Conservation (phyloP, 2,113 vertebrate genomes). For the Myotis davidii region DNA sequence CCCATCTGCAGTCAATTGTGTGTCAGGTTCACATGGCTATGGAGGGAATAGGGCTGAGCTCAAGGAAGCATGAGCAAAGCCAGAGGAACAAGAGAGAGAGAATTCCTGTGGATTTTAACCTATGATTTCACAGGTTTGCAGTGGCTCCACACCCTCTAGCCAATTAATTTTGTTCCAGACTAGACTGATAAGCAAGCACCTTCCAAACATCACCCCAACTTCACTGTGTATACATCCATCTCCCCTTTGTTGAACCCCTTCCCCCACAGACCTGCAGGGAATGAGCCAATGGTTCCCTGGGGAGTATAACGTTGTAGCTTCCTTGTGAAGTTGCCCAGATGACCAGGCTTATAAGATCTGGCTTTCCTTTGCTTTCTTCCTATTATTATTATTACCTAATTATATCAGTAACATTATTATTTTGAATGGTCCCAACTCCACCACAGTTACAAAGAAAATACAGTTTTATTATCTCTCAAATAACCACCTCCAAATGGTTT, state of each 20-base stretch:
- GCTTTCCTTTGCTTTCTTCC: not conserved
- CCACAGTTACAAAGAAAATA: not conserved
- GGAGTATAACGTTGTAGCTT: not conserved
- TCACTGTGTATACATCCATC: not conserved
- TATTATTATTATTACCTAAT: not conserved
- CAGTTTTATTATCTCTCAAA: not conserved
- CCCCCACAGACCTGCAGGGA: not conserved
- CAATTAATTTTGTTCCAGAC: not conserved
- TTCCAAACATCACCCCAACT: not conserved
- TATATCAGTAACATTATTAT: not conserved
- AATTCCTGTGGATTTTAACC: not conserved
- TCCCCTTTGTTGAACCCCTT: not conserved
- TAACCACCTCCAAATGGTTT: not conserved
- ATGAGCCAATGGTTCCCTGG: not conserved
- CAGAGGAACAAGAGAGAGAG: not conserved
- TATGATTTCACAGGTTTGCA: not conserved
- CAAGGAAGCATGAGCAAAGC: not conserved
- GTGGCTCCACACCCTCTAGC: not conserved
- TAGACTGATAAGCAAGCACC: not conserved
- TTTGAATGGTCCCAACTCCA: not conserved
- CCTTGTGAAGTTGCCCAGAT: not conserved
- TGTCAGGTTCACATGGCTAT: not conserved
- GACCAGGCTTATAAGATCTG: not conserved
- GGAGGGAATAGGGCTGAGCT: no score
- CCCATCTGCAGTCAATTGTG: not conserved